A percentile compares a stretch with the other conserved stretches of the same genome.
Conservation (phyloP, 1,140 invertebrate genomes). For the Drosophila sp. region DNA sequence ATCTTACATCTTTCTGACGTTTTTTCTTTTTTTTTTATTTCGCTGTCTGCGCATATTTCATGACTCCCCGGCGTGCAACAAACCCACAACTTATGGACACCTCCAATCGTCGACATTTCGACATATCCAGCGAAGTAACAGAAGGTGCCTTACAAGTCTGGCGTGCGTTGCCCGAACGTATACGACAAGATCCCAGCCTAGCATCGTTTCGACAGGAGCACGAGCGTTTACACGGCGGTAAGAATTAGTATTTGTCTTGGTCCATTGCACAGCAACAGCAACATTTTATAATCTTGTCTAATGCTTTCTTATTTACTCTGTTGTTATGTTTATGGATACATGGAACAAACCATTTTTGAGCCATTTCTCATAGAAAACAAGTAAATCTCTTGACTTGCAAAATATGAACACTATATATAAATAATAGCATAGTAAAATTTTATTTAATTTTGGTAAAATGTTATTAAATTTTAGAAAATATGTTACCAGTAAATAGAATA, state of each 20-base stretch:
- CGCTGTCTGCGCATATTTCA: slow-evolving; percentile 46
- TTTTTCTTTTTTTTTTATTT: slow-evolving; percentile 45
- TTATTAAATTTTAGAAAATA: no score
- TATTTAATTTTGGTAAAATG: no score
- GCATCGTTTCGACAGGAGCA: slow-evolving; percentile 87
- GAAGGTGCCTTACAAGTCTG: slow-evolving; percentile 88
- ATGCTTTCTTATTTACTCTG: slow-evolving; percentile 7
- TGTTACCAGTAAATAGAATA: no score
- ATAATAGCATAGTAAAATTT: no score
- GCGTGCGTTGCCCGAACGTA: slow-evolving; percentile 87
- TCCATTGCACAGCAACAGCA: slow-evolving; percentile 23
- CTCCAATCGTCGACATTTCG: not conserved
- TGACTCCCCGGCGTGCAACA: slow-evolving; percentile 73
- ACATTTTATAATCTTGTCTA: slow-evolving; percentile 22
- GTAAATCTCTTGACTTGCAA: no score
- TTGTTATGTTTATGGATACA: not conserved
- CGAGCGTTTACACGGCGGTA: slow-evolving; percentile 86
- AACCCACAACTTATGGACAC: slow-evolving; percentile 55
- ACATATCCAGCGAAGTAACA: slow-evolving; percentile 86
- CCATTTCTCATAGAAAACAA: no score
- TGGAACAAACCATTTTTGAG: not conserved
- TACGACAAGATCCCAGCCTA: slow-evolving; percentile 88
- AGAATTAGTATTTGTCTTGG: slow-evolving; percentile 44
- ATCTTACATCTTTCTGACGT: slow-evolving; percentile 68
- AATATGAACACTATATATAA: no score